phyloP scores from a whole-genome alignment of 2,113 vertebrate species.

The Sturnira hondurensis region DNA sequence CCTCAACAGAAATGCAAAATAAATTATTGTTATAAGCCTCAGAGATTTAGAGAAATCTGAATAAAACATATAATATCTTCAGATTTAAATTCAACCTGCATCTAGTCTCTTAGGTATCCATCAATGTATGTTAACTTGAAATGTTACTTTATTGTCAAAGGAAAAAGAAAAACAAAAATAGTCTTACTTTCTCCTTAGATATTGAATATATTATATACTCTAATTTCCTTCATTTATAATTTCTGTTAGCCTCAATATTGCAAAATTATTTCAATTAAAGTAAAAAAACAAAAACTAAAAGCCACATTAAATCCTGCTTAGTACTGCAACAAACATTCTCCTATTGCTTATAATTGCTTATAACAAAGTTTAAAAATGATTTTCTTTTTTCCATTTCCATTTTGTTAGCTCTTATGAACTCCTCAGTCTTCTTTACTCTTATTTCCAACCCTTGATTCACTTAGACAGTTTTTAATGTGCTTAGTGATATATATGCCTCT shows the following conservation, averaged over 20 bases:
- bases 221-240: background rate
- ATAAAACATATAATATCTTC: background rate
- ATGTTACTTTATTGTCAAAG: background rate
- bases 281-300: background rate
- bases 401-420: background rate
- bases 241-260: background rate
- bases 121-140: background rate
- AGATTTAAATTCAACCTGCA: background rate
- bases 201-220: background rate
- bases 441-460: background rate
- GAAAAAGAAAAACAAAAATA: background rate
- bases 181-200: background rate
- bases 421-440: background rate
- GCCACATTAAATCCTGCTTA: background rate
- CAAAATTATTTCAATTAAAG: background rate
- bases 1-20: background rate
- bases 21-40: background rate
- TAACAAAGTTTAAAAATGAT: background rate
- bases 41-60: background rate
- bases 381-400: background rate
- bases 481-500: fast-evolving
- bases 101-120: background rate
- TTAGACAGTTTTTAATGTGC: background rate
- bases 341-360: background rate
- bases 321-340: background rate